These are phyloP conservation scores for Eupithecia pulchellata DNA, from an alignment of 2,888 invertebrate genomes.

Conservation along the genomic window DNA sequence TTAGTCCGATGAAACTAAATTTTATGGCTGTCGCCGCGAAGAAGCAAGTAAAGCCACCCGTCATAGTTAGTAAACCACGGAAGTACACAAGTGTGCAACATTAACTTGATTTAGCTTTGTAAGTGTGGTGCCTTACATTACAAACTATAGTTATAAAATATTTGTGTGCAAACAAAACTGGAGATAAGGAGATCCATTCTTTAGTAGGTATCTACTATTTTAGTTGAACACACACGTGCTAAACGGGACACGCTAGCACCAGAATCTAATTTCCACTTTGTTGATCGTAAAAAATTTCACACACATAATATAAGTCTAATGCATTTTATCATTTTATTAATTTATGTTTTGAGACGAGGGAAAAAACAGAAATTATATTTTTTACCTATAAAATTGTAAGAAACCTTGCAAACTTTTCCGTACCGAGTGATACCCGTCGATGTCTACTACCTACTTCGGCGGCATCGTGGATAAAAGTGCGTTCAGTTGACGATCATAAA, in stretches of 20 bases:
- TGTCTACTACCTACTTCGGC: neutral
- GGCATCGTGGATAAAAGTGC: neutral
- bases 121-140: conserved; percentile 11
- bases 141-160: neutral
- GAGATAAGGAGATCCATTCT: neutral
- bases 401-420: neutral
- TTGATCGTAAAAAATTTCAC: neutral
- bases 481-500: neutral
- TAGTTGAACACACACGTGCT: neutral
- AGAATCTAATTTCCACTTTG: too few species aligned
- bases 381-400: neutral
- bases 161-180: neutral
- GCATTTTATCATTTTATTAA: too few species aligned
- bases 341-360: too few species aligned
- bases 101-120: conserved; percentile 38
- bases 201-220: neutral
- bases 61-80: conserved; percentile 42
- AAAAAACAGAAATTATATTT: too few species aligned
- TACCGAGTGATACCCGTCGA: neutral
- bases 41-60: conserved; percentile 46
- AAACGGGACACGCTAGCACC: neutral
- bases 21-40: conserved; percentile 66
- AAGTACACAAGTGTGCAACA: conserved; percentile 39
- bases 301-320: too few species aligned
- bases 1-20: conserved; percentile 72